Conservation (phyloP, 2,113 vertebrate genomes). For the Nerophis ophidion region DNA sequence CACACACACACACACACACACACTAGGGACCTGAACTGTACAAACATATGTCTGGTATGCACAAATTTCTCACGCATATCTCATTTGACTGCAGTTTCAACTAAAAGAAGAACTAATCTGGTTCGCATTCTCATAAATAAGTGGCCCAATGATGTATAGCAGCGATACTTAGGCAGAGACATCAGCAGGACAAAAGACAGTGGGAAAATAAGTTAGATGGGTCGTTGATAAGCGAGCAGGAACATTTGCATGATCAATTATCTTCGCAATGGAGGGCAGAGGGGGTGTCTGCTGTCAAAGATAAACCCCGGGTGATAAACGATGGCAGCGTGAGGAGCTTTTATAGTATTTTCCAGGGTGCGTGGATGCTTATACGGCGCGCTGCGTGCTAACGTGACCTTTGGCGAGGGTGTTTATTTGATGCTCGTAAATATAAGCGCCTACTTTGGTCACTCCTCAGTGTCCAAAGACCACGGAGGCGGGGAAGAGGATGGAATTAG, state of each 20-base stretch:
- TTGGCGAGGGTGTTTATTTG: slow-evolving; percentile 5
- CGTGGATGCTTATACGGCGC: slow-evolving; percentile 10
- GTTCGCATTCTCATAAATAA: slow-evolving; percentile 4
- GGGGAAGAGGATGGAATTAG: too few species aligned
- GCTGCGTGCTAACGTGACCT: slow-evolving; percentile 9
- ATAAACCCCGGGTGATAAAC: slow-evolving; percentile 31
- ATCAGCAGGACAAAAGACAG: slow-evolving; percentile 8
- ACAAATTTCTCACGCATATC: background rate
- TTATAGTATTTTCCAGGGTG: slow-evolving; percentile 30
- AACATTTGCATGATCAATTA: too few species aligned
- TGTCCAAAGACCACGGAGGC: too few species aligned
- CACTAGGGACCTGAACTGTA: slow-evolving; percentile 30
- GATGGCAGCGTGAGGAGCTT: slow-evolving; percentile 4
- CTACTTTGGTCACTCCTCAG: too few species aligned
- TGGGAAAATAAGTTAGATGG: too few species aligned
- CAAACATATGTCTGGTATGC: background rate
- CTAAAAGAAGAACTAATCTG: too few species aligned
- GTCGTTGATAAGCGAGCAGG: too few species aligned
- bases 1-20: slow-evolving; percentile 19
- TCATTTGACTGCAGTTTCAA: too few species aligned
- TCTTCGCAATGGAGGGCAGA: slow-evolving; percentile 6
- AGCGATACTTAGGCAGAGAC: slow-evolving; percentile 32
- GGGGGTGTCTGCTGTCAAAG: slow-evolving; percentile 16
- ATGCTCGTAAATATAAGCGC: background rate
- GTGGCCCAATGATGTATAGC: slow-evolving; percentile 37